Conservation (phyloP, 2,888 invertebrate genomes). For the Monochamus alternatus region DNA sequence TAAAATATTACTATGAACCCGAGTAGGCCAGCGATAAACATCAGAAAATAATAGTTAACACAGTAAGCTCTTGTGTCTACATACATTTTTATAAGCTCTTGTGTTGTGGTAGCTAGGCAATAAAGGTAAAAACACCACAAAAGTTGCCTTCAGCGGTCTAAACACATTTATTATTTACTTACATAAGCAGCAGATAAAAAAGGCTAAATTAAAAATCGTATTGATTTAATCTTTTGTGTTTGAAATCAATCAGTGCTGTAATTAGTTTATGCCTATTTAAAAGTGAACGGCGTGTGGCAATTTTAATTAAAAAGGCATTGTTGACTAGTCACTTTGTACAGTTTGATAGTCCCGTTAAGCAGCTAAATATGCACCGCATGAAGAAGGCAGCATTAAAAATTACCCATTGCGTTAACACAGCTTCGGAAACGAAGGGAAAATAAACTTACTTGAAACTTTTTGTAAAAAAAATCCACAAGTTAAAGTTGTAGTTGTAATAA, state of each 20-base stretch:
- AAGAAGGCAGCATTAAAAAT: constrained; percentile 17
- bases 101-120: background rate
- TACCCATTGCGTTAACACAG: constrained; percentile 15
- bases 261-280: constrained; percentile 20
- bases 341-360: background rate
- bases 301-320: constrained; percentile 19
- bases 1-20: too few species aligned
- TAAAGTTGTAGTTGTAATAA: background rate
- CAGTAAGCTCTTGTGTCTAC: constrained; percentile 1
- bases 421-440: background rate
- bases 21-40: too few species aligned
- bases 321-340: constrained; percentile 12
- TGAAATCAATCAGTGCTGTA: constrained; percentile 30
- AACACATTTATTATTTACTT: background rate
- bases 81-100: background rate
- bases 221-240: constrained; percentile 15
- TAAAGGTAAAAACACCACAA: background rate
- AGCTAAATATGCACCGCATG: background rate
- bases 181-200: constrained; percentile 1
- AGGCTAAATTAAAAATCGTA: constrained; percentile 5
- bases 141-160: background rate
- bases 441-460: constrained; percentile 29
- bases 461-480: background rate
- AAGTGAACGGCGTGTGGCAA: constrained; percentile 20
- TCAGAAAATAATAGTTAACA: background rate